Conservation (phyloP, 2,113 vertebrate species). For the Psittacula cyanocephala region DNA sequence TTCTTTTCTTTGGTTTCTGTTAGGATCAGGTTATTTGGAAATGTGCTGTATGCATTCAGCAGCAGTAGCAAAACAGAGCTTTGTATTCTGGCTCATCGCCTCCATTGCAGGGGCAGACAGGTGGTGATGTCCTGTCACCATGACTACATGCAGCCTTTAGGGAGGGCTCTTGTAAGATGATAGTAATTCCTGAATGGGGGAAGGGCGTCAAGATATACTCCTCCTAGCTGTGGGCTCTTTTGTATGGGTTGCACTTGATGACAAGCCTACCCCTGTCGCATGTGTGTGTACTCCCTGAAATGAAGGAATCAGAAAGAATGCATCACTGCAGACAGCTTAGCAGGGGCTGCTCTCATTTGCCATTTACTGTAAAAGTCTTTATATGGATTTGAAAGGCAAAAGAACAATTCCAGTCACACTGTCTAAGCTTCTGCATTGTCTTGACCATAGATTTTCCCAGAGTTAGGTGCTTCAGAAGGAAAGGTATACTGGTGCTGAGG, state of each 20-base stretch:
- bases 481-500: background rate
- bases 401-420: background rate
- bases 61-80: constrained; percentile 29
- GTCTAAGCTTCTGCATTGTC: background rate
- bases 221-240: background rate
- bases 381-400: background rate
- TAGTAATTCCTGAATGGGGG: constrained; percentile 34
- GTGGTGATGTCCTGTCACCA: constrained; percentile 73
- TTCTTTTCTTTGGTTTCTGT: background rate
- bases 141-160: constrained; percentile 68
- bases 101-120: constrained; percentile 57
- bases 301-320: background rate
- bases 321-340: background rate
- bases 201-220: background rate
- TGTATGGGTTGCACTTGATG: background rate
- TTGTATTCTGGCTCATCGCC: constrained; percentile 30
- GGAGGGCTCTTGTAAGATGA: constrained; percentile 53
- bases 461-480: background rate
- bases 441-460: background rate
- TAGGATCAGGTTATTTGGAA: background rate
- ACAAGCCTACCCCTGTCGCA: background rate
- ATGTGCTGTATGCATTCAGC: background rate
- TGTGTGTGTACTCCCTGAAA: background rate
- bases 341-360: background rate
- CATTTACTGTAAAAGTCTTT: background rate